Conservation (phyloP, 2,888 invertebrate genomes). For the Drosophila nr. medialis region DNA sequence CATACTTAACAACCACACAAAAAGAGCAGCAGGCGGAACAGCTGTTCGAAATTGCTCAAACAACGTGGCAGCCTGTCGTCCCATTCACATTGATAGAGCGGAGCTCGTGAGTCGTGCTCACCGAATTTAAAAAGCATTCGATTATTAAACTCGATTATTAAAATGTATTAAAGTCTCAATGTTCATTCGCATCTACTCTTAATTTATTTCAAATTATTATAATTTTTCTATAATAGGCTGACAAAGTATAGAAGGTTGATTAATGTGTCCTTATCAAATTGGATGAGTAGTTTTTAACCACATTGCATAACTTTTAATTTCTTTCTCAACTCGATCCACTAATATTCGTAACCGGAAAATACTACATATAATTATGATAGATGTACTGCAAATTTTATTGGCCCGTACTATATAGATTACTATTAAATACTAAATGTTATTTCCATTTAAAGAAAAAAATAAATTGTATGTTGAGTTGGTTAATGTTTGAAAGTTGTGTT, state of each 20-base stretch:
- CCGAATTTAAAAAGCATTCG: not conserved
- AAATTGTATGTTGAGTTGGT: not conserved
- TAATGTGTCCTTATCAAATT: not conserved
- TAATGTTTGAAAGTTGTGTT: too few species aligned
- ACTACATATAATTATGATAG: not conserved
- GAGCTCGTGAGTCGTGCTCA: slow-evolving; percentile 26
- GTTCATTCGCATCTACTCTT: not conserved
- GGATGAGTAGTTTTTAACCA: not conserved
- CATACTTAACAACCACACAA: slow-evolving; percentile 73
- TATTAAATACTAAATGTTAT: not conserved
- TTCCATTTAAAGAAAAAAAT: not conserved
- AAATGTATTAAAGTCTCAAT: not conserved
- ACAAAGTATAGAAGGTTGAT: not conserved
- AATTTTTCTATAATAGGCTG: not conserved
- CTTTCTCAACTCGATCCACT: too few species aligned
- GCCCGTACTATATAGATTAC: not conserved
- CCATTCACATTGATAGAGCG: slow-evolving; percentile 45
- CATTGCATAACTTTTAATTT: not conserved
- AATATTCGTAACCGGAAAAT: not conserved
- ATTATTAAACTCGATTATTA: not conserved
- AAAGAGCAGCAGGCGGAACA: slow-evolving; percentile 63
- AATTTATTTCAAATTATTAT: not conserved
- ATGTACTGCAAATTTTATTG: not conserved
- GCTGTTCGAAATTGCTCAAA: slow-evolving; percentile 71
- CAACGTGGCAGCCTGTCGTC: slow-evolving; percentile 57